These are phyloP conservation scores for Sakesphorus luctuosus DNA, from an alignment of 2,113 vertebrate genomes.

Conservation along the genomic window DNA sequence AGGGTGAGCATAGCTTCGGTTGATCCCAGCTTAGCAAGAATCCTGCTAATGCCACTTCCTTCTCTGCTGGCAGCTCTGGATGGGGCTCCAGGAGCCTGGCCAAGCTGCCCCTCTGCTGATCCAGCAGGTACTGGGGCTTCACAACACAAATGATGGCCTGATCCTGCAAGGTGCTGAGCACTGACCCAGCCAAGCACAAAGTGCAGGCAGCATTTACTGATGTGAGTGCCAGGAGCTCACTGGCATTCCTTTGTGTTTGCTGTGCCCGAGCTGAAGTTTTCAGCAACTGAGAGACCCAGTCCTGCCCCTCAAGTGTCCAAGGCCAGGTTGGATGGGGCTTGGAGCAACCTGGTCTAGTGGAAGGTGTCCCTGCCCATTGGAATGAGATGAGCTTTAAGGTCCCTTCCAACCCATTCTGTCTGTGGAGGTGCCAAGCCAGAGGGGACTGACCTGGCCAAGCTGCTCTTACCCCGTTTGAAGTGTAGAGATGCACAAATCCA, in stretches of 20 bases:
- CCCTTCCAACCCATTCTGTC: background rate
- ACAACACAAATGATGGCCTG: background rate
- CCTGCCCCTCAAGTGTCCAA: background rate
- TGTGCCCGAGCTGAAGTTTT: background rate
- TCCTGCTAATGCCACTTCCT: constrained; percentile 13
- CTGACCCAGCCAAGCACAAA: background rate
- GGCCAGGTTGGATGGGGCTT: background rate
- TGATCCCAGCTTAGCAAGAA: constrained; percentile 39
- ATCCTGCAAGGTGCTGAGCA: background rate
- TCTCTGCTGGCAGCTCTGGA: background rate
- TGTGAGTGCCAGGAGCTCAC: background rate
- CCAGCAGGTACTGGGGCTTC: background rate
- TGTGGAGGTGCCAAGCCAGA: background rate
- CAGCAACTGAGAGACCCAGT: background rate
- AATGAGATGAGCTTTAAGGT: background rate
- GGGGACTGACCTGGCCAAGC: background rate
- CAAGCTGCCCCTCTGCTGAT: background rate
- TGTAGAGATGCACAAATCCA: background rate
- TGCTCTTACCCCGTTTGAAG: background rate
- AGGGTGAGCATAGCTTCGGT: background rate
- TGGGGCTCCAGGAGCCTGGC: rapidly evolving
- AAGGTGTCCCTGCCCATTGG: background rate
- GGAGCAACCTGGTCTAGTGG: background rate
- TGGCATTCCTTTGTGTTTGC: rapidly evolving
- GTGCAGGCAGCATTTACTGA: background rate